These are phyloP conservation scores for Aplochiton taeniatus DNA, from an alignment of 2,797 vertebrate genomes.

Conservation along the genomic window DNA sequence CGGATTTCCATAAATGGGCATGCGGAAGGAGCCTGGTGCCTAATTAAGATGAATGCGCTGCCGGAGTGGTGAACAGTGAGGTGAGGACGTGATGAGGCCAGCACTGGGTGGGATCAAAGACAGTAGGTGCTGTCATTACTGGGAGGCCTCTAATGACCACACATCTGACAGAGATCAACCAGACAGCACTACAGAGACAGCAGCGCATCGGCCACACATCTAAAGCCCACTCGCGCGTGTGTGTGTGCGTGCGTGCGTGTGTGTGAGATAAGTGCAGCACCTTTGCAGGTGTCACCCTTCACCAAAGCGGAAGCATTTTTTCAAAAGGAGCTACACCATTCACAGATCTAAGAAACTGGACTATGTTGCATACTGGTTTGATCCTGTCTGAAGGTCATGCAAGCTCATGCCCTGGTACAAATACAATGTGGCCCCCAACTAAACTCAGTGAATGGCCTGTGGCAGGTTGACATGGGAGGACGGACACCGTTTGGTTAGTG, in stretches of 20 bases:
- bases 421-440: no score
- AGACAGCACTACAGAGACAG: conserved; percentile 19
- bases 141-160: conserved; percentile 54
- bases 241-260: conserved; percentile 10
- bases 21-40: background rate
- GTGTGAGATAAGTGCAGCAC: background rate
- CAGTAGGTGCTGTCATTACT: conserved; percentile 61
- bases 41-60: conserved; percentile 61
- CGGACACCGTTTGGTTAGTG: no score
- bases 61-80: conserved; percentile 27
- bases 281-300: no score
- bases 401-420: no score
- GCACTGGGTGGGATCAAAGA: conserved; percentile 58
- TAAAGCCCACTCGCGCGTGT: background rate
- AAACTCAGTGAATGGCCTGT: no score
- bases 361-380: no score
- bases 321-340: no score
- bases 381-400: no score
- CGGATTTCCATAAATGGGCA: background rate
- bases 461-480: no score
- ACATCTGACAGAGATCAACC: conserved; percentile 30
- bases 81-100: conserved; percentile 27
- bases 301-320: no score
- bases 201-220: conserved; percentile 5
- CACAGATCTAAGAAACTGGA: no score